phyloP scores from a whole-genome alignment of 2,113 vertebrate genomes.

The Rattus rattus region DNA sequence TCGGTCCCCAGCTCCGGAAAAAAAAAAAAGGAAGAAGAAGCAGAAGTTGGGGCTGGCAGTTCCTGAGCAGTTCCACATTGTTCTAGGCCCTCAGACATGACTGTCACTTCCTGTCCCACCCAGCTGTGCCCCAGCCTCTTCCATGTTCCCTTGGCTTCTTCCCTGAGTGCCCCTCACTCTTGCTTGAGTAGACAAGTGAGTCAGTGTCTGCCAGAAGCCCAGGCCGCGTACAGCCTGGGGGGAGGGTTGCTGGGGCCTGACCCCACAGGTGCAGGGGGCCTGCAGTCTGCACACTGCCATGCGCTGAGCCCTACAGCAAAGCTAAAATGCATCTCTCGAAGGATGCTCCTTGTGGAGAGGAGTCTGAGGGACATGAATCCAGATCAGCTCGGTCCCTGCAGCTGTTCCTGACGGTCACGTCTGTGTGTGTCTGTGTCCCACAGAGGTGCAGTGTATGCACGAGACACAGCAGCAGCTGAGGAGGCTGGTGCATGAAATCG shows the following conservation, averaged over 20 bases:
- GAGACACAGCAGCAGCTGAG: constrained; percentile 95
- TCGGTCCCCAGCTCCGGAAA: too few relatives aligned
- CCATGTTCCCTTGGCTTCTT: not conserved
- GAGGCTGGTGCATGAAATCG: constrained; percentile 93
- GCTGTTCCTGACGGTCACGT: not conserved
- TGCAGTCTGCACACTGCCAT: not conserved
- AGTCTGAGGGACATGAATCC: rapidly evolving
- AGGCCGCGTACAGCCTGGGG: not conserved
- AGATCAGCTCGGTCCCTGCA: not conserved
- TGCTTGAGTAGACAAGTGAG: not conserved
- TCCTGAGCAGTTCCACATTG: not conserved
- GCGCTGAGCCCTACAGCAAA: not conserved
- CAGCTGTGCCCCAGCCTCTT: not conserved
- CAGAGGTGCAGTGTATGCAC: constrained; percentile 95
- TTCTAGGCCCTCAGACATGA: not conserved
- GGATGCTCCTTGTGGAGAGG: not conserved
- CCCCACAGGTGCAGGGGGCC: not conserved
- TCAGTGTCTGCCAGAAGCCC: not conserved
- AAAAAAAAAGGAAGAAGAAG: not conserved
- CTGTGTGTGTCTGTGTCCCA: not conserved
- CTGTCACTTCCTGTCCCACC: not conserved
- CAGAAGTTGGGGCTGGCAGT: not conserved
- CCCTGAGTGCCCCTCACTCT: not conserved
- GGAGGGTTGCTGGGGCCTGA: not conserved
- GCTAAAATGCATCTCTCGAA: not conserved